Percentiles rank a stretch among this genome's conserved stretches.
phyloP scores from a whole-genome alignment of 2,113 vertebrate genomes.

The Engystomops pustulosus region DNA sequence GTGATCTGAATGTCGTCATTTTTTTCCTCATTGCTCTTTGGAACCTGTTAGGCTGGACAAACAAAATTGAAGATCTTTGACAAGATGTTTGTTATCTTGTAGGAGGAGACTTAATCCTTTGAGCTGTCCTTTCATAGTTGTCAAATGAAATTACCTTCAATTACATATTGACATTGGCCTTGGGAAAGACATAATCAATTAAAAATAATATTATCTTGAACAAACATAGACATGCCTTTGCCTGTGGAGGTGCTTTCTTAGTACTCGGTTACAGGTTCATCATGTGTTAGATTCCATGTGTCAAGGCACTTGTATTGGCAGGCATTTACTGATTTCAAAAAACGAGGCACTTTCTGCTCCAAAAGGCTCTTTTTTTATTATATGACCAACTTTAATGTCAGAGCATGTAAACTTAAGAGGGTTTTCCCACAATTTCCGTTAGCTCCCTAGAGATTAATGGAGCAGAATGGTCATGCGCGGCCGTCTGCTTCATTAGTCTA shows the following conservation, averaged over 20 bases:
- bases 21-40: not conserved
- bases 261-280: not conserved
- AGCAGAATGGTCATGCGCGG: too few species aligned
- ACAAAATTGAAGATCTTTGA: conserved; percentile 19
- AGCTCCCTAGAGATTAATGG: too few species aligned
- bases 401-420: too few species aligned
- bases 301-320: too few species aligned
- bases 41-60: conserved; percentile 20
- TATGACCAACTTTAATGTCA: too few species aligned
- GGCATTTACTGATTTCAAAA: too few species aligned
- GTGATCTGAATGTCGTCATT: conserved; percentile 1
- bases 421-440: too few species aligned
- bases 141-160: not conserved
- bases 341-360: too few species aligned
- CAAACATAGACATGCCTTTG: conserved; percentile 13
- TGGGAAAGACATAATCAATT: conserved; percentile 10
- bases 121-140: conserved; percentile 17
- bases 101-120: conserved; percentile 35
- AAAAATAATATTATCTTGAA: not conserved
- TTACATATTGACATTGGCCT: conserved; percentile 20
- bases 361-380: too few species aligned
- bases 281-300: not conserved
- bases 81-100: conserved; percentile 14
- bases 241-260: not conserved
- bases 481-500: too few species aligned